phyloP scores from a whole-genome alignment of 1,140 invertebrate species.

The Dinoponera quadriceps region DNA sequence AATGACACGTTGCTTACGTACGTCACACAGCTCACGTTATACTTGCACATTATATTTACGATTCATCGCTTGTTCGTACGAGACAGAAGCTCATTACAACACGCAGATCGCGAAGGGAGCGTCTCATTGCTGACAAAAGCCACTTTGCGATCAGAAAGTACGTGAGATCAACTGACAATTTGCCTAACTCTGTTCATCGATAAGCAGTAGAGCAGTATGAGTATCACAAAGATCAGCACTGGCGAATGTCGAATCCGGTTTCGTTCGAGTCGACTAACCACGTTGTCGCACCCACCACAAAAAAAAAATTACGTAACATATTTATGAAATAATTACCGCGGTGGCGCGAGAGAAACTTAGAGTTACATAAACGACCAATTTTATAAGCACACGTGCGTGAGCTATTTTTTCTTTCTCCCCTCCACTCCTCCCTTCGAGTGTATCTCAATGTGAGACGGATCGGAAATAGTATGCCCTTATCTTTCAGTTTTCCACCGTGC shows the following conservation, averaged over 20 bases:
- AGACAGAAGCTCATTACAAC: background rate
- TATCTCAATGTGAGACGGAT: background rate
- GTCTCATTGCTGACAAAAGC: background rate
- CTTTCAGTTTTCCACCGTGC: too few relatives aligned
- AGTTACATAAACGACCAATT: background rate
- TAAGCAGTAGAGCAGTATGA: too few relatives aligned
- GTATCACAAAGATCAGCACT: background rate
- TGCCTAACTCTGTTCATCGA: too few relatives aligned
- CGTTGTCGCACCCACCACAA: background rate
- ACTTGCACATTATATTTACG: too few relatives aligned
- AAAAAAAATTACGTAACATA: constrained; percentile 28
- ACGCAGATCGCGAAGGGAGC: background rate
- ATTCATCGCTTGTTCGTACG: constrained; percentile 6
- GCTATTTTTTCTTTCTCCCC: background rate
- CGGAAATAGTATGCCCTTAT: too few relatives aligned
- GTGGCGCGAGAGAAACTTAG: constrained; percentile 26
- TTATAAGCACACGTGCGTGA: background rate
- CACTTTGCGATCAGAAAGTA: background rate
- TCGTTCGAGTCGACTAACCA: background rate
- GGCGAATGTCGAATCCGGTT: background rate
- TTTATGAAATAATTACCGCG: constrained; percentile 33
- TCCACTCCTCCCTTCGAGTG: background rate
- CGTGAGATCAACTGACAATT: too few relatives aligned
- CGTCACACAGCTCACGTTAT: background rate
- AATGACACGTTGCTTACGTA: background rate